These are phyloP conservation scores for Callimorpha dominula DNA, from an alignment of 2,888 invertebrate species.

Conservation along the genomic window DNA sequence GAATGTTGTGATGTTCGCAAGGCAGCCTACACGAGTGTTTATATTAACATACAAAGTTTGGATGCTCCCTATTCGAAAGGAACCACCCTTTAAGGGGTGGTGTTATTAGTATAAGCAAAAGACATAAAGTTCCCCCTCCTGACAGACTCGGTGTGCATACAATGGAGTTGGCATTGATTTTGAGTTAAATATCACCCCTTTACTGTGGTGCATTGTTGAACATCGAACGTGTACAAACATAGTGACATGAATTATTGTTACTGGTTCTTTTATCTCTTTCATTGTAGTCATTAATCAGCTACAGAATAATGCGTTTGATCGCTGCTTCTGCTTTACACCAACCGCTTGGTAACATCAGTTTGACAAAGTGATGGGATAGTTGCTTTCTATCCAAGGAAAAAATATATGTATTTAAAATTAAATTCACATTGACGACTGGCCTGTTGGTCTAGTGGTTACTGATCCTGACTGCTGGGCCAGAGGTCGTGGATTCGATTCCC, in stretches of 20 bases:
- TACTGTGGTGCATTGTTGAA: slow-evolving; percentile 64
- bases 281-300: slow-evolving; percentile 68
- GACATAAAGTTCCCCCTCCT: slow-evolving; percentile 77
- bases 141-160: slow-evolving; percentile 80
- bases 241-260: slow-evolving; percentile 78
- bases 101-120: slow-evolving; percentile 84
- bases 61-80: slow-evolving; percentile 72
- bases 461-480: no score
- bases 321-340: slow-evolving; percentile 32
- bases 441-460: no score
- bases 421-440: no score
- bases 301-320: slow-evolving; percentile 48
- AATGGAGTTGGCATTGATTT: slow-evolving; percentile 83
- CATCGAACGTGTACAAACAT: slow-evolving; percentile 72
- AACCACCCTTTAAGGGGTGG: slow-evolving; percentile 80
- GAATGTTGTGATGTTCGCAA: slow-evolving; percentile 73
- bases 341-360: slow-evolving; percentile 8
- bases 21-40: slow-evolving; percentile 80
- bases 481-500: no score
- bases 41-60: slow-evolving; percentile 83
- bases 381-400: background rate
- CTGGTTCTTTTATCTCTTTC: slow-evolving; percentile 72
- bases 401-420: background rate
- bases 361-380: background rate
- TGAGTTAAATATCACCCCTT: slow-evolving; percentile 83